Evolutionary conservation across 2,797 vertebrate genomes (phyloP).

Genomic region (Syngnathus rostellatus): DNA sequence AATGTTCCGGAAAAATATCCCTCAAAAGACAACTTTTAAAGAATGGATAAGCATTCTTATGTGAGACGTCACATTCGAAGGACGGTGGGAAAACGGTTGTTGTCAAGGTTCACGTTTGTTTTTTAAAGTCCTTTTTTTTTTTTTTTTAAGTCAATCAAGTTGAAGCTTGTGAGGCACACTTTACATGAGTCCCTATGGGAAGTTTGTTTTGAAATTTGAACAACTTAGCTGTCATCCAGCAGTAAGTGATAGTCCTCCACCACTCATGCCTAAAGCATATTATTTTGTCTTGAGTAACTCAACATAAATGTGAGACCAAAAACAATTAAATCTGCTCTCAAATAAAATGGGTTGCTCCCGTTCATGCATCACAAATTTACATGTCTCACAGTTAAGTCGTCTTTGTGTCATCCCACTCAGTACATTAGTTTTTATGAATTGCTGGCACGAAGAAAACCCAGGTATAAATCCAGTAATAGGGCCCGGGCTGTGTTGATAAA

Average conservation of each 20-base stretch:
- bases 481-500: background rate
- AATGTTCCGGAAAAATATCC: too few relatives aligned
- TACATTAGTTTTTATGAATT: slow-evolving; percentile 2
- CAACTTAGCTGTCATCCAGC: background rate
- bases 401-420: background rate
- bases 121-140: too few relatives aligned
- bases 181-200: background rate
- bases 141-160: background rate
- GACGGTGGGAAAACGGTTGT: too few relatives aligned
- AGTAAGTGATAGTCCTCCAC: background rate
- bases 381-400: background rate
- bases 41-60: too few relatives aligned
- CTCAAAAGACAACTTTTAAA: too few relatives aligned
- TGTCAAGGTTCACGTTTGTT: too few relatives aligned
- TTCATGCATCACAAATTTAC: background rate
- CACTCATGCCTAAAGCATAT: background rate
- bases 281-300: background rate
- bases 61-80: too few relatives aligned
- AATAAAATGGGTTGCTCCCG: background rate
- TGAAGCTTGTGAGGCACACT: background rate
- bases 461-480: background rate
- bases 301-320: background rate
- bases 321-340: background rate
- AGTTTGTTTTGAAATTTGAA: background rate
- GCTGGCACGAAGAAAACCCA: background rate